Conservation (phyloP, 1,140 invertebrate genomes). For the Aphis gossypii region DNA sequence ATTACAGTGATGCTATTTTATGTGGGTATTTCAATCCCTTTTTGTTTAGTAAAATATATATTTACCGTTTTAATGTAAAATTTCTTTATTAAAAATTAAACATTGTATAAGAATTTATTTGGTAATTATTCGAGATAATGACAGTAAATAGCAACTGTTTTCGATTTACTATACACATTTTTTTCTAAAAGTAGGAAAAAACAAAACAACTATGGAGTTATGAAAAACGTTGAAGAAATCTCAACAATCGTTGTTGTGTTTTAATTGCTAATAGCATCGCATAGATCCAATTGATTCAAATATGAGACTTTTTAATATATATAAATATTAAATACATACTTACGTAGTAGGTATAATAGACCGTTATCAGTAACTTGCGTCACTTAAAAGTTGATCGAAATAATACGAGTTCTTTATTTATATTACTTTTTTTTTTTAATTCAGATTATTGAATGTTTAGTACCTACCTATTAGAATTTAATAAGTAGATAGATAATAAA, state of each 20-base stretch:
- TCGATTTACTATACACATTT: background rate
- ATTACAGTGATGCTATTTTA: background rate
- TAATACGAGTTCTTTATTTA: background rate
- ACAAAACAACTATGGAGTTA: background rate
- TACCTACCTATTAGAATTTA: background rate
- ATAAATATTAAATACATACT: background rate
- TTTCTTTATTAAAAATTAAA: background rate
- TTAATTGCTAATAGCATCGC: background rate
- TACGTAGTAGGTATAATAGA: background rate
- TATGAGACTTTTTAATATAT: background rate
- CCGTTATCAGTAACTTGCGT: background rate
- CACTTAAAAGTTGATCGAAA: background rate
- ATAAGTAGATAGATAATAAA: background rate
- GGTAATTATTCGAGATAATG: background rate
- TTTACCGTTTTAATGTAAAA: background rate
- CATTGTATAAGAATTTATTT: background rate
- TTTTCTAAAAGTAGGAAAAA: background rate
- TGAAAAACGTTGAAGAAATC: background rate
- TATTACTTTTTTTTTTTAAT: background rate
- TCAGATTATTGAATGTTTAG: background rate
- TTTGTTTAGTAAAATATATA: background rate
- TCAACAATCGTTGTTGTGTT: background rate
- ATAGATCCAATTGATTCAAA: background rate
- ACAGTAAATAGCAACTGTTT: background rate
- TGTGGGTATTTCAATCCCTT: background rate